phyloP scores from a whole-genome alignment of 2,113 vertebrate species.

The Athene noctua region DNA sequence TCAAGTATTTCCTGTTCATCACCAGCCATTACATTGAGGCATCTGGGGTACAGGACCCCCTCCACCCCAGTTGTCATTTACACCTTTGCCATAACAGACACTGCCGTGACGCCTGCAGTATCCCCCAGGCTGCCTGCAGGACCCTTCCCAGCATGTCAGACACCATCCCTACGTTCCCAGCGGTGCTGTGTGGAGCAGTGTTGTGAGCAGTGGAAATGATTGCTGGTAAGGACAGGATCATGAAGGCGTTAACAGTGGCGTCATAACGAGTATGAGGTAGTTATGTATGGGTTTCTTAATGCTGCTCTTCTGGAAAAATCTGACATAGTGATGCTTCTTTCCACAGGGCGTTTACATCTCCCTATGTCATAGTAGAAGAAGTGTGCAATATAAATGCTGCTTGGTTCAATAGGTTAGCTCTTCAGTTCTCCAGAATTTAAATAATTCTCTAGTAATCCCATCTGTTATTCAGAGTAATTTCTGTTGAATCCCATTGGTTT shows the following conservation, averaged over 20 bases:
- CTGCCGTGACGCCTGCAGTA: not conserved
- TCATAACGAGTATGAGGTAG: not conserved
- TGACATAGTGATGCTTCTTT: not conserved
- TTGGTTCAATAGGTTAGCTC: constrained; percentile 15
- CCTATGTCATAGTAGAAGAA: not conserved
- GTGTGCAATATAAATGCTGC: not conserved
- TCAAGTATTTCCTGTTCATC: not conserved
- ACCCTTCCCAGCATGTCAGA: rapidly evolving
- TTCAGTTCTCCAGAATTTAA: constrained; percentile 23
- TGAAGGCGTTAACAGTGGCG: not conserved
- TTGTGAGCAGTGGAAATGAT: not conserved
- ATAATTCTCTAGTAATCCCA: constrained; percentile 23
- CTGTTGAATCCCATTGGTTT: constrained; percentile 8
- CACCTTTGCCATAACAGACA: not conserved
- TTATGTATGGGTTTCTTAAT: not conserved
- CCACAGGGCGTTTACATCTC: not conserved
- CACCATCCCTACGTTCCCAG: not conserved
- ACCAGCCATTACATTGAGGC: not conserved
- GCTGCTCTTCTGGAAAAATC: not conserved
- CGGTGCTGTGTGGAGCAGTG: not conserved
- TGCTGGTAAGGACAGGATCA: not conserved
- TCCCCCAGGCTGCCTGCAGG: not conserved
- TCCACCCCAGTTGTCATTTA: not conserved
- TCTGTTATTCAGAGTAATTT: constrained; percentile 19
- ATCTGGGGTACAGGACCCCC: not conserved